A percentile compares a stretch with the other conserved stretches of the same genome.
Conservation (phyloP, 2,888 invertebrate genomes). For the Caenorhabditis parvicauda region DNA sequence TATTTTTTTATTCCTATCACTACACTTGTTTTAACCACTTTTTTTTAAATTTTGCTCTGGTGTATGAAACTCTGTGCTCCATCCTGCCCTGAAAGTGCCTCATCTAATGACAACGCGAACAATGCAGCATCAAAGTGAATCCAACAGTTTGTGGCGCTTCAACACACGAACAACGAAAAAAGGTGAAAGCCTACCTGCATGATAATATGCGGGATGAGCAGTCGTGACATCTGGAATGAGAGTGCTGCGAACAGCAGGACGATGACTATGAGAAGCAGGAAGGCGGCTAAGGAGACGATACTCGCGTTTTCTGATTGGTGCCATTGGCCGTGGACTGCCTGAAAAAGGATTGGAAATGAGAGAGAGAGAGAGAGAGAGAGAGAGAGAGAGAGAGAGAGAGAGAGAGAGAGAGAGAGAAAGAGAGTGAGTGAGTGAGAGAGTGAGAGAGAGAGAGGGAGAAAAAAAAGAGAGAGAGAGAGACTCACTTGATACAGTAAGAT, state of each 20-base stretch:
- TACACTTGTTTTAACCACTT: too few relatives aligned
- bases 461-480: neutral
- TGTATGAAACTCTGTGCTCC: too few relatives aligned
- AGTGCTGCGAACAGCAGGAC: slow-evolving; percentile 19
- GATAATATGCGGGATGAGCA: slow-evolving; percentile 23
- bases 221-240: slow-evolving; percentile 13
- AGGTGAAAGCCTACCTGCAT: slow-evolving; percentile 10
- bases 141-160: too few relatives aligned
- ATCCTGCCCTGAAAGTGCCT: too few relatives aligned
- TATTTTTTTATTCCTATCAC: too few relatives aligned
- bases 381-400: neutral
- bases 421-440: neutral
- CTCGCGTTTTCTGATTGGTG: slow-evolving; percentile 13
- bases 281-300: slow-evolving; percentile 10
- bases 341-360: neutral
- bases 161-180: too few relatives aligned
- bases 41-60: too few relatives aligned
- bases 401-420: neutral
- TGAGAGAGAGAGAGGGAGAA: neutral
- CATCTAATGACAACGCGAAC: too few relatives aligned
- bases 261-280: slow-evolving; percentile 18
- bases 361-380: neutral
- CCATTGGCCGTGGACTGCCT: slow-evolving; percentile 21
- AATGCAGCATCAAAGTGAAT: too few relatives aligned
- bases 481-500: slow-evolving; percentile 17